Base-by-base conservation (phyloP, 92 coral and sea anemone species). In the Heteractis magnifica region DNA sequence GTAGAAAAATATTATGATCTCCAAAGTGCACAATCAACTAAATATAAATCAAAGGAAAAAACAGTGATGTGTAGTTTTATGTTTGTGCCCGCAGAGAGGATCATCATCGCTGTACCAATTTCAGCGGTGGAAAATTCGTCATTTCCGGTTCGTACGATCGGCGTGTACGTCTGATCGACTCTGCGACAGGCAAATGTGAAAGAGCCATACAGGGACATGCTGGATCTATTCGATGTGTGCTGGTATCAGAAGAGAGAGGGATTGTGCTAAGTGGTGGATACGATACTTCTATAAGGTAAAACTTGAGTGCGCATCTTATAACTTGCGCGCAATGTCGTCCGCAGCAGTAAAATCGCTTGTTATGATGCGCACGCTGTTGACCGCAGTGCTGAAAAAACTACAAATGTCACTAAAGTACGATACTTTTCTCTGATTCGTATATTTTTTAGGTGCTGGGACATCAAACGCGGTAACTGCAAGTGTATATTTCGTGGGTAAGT, bases 401-500 rank as follows among this genome's bases (percentile, higher is more conserved):
- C 44, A 34, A 34, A 34, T 34, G 55, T 41, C 6, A 1, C 6
- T 14, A 6, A 23, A 60, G 56, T 51, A 6, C 23, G 6, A 0
- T 11, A 51, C 52, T 20, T 8, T 8, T 11, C 6, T 76, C 44
- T 83, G 14, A 44, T 19, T 5, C 51, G 1, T 51, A 77, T 52
- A 59, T 78, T 70, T 48, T 49, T 68, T 56, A 96, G 99, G 86
- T 92, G 97, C 88, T 96, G 99, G 99, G 98, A 92, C 79, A 94
- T 96, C 86, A 89, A 89, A 49, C 88, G 89, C 49, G 98, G 98
- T 52, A 90, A 90, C 80, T 96, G 99, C 94, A 86, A 90, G 88
- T 94, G 99, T 70, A 96, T 96, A 76, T 96, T 96, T 81, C 88
- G 97, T 53, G 99, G 99, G 99, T 96, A 90, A 6, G 94, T 81